A percentile compares a stretch with the other conserved stretches of the same genome.
These are phyloP conservation scores for Chelonus insularis DNA, from an alignment of 1,140 invertebrate genomes.

Conservation along the genomic window DNA sequence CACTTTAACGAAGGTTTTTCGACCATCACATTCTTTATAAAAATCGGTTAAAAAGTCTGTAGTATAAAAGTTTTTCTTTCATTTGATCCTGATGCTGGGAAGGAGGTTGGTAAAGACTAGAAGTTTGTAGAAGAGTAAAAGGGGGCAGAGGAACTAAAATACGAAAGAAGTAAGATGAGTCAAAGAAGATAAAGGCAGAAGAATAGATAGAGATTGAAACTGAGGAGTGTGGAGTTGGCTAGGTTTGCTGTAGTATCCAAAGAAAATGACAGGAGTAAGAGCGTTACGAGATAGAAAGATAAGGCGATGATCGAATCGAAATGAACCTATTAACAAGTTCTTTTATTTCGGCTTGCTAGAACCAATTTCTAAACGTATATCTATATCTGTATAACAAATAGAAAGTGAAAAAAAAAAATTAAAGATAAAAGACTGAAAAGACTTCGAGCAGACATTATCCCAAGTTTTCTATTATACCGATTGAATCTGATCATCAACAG, in stretches of 20 bases:
- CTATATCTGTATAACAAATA: conserved; percentile 23
- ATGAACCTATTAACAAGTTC: conserved; percentile 58
- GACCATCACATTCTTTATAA: too few relatives aligned
- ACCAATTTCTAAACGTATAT: conserved; percentile 34
- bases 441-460: conserved; percentile 55
- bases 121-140: too few relatives aligned
- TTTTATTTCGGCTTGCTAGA: conserved; percentile 42
- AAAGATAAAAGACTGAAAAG: conserved; percentile 27
- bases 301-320: conserved; percentile 57
- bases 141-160: too few relatives aligned
- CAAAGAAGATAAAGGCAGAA: conserved; percentile 18
- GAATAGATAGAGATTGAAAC: conserved; percentile 21
- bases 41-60: too few relatives aligned
- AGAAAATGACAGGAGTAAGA: background rate
- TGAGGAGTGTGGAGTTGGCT: background rate
- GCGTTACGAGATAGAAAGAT: conserved; percentile 36
- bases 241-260: background rate
- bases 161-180: conserved; percentile 23
- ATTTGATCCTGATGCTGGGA: too few relatives aligned
- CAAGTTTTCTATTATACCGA: conserved; percentile 58
- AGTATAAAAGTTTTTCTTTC: too few relatives aligned
- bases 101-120: too few relatives aligned
- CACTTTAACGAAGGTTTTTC: too few relatives aligned
- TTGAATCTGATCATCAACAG: conserved; percentile 52
- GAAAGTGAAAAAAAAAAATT: background rate